Evolutionary conservation across 2,888 invertebrate genomes (phyloP), one percentile per base, ranked within the genome.

Genomic region (Sesamia inferens): DNA sequence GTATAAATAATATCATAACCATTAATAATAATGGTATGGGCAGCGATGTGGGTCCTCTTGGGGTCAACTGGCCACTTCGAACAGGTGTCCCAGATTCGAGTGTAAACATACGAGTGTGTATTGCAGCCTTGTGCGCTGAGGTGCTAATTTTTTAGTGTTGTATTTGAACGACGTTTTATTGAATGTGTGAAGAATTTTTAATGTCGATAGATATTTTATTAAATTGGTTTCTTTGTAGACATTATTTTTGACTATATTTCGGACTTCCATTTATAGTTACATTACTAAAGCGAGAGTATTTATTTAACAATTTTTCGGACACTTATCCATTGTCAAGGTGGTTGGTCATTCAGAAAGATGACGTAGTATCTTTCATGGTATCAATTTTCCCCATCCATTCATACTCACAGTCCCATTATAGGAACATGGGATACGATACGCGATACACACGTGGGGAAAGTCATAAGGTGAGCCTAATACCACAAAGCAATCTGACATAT

Each of bases 71-170:
- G 87, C 83, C 88, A 86, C 79, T 80, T 84, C 70, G 63, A 77
- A 78, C 90, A 90, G 89, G 90, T 90, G 90, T 90, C 88, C 90
- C 81, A 88, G 85, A 81, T 88, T 81, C 59, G 67, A 59, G 19
- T 69, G 80, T 71, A 86, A 87, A 86, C 82, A 85, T 61, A 85
- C 82, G 78, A 51, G 1, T 31, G 19, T 5, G 14, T 64, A 47
- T 67, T 70, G 57, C 44, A 68, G 13, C 66, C 80, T 73, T 55
- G 55, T 0, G 3, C 72, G 71, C 47, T 42, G 0, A 69, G 57
- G 57, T 67, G 81, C 31, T 76, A 63, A 71, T 71, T 81, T 39
- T 39, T 10, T 71, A 66, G 63, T 63, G 48, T 48, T 55, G n/a
- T 55, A 48, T 55, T 55, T 81, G 51, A 54, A 74, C 16, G n/a